Evolutionary conservation across 2,797 vertebrate species (phyloP), one percentile per base, ranked within the genome.

Genomic region (Siniperca undulata): DNA sequence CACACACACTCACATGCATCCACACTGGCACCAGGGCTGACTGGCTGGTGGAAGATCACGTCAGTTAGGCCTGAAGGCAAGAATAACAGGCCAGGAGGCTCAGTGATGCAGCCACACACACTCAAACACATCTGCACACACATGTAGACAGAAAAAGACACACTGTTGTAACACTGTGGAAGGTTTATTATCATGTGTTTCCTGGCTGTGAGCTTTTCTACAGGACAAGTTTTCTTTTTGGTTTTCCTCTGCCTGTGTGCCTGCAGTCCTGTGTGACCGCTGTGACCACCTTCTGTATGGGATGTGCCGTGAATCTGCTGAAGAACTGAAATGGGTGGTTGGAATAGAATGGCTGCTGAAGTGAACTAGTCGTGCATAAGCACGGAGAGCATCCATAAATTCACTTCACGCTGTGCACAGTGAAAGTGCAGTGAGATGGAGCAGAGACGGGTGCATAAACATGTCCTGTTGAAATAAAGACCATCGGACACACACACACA

Each of bases 41-140:
- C 78, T 55, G 42, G n/a, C 42, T 79, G 88, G 76, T 82, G 82
- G 73, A 83, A 50, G 87, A 82, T 78, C 79, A 82, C 4, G 2
- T 71, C 83, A 86, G 90, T 90, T 87, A 80, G 79, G 87, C 44
- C 68, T 78, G 77, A 93, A 90, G 67, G 87, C 79, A 74, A 81
- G 72, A 90, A 83, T 78, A 90, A 88, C 88, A 86, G 68, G 40
- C 55, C 44, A 34, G 60, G 42, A 61, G 36, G 65, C 44, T 7
- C 52, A 56, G 60, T 2, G 20, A 74, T 59, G 70, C 50, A 68
- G 13, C 48, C 61, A 59, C 72, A 78, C 38, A 72, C 71, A 67
- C 40, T 36, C 65, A n/a, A 69, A 73, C 69, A 69, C 74, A 62
- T 70, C 17, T 34, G n/a, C 48, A 44, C 62, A 55, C 55, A 52